Percentiles rank a stretch among this genome's conserved stretches.
Evolutionary conservation across 2,888 invertebrate genomes (phyloP).

Genomic region (Spisula subtruncata): DNA sequence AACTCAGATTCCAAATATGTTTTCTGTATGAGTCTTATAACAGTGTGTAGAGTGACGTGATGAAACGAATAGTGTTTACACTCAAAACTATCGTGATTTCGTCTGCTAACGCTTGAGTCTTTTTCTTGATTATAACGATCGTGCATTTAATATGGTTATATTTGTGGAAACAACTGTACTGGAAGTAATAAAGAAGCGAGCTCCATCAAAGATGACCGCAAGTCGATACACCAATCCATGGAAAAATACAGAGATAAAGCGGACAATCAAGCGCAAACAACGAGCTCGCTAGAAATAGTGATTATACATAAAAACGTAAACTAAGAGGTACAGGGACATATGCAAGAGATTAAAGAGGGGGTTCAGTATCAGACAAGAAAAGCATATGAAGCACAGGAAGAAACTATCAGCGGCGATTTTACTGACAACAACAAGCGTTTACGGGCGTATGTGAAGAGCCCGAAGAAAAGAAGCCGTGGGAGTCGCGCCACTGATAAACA

Average conservation of each 20-base stretch:
- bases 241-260: not conserved
- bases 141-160: too few relatives aligned
- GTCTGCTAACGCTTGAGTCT: too few relatives aligned
- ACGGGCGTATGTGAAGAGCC: not conserved
- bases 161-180: not conserved
- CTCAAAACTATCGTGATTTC: too few relatives aligned
- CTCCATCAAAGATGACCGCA: constrained; percentile 28
- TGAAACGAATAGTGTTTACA: too few relatives aligned
- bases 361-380: not conserved
- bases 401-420: not conserved
- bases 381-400: too few relatives aligned
- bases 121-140: too few relatives aligned
- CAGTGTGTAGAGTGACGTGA: too few relatives aligned
- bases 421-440: not conserved
- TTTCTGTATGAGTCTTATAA: too few relatives aligned
- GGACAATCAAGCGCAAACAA: constrained; percentile 3
- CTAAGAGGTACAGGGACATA: not conserved
- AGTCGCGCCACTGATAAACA: too few relatives aligned
- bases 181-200: not conserved
- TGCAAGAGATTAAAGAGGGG: constrained; percentile 13
- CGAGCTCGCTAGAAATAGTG: constrained; percentile 6
- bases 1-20: too few relatives aligned
- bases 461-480: too few relatives aligned
- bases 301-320: not conserved
- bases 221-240: constrained; percentile 9